phyloP scores from a whole-genome alignment of 2,113 vertebrate species.

The Toxotes chatareus region DNA sequence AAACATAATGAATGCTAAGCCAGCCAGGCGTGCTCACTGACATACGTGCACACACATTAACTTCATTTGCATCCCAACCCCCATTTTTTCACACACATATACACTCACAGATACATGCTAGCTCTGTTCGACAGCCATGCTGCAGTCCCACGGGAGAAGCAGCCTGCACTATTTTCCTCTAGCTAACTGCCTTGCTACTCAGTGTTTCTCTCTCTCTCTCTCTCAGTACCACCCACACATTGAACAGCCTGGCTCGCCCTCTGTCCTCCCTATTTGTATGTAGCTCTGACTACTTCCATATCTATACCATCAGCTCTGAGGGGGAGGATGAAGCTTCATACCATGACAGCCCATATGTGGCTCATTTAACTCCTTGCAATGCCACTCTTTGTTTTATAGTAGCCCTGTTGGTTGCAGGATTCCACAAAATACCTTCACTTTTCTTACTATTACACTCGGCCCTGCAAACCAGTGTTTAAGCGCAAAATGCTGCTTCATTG shows the following conservation, averaged over 20 bases:
- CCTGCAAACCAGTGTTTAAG: slow-evolving; percentile 19
- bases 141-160: slow-evolving; percentile 78
- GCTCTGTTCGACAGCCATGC: slow-evolving; percentile 68
- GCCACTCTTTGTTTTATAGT: slow-evolving; percentile 24
- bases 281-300: slow-evolving; percentile 67
- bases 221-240: slow-evolving; percentile 77
- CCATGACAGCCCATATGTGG: slow-evolving; percentile 66
- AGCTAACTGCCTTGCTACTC: slow-evolving; percentile 64
- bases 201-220: slow-evolving; percentile 48
- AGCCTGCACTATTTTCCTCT: slow-evolving; percentile 70
- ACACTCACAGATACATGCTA: slow-evolving; percentile 55
- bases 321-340: slow-evolving; percentile 58
- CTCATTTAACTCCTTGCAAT: slow-evolving; percentile 48
- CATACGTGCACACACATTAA: slow-evolving; percentile 49
- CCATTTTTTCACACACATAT: slow-evolving; percentile 66
- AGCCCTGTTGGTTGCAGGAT: slow-evolving; percentile 1
- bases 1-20: slow-evolving; percentile 24
- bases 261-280: slow-evolving; percentile 69
- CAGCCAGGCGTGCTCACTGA: slow-evolving; percentile 11
- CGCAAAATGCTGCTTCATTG: slow-evolving; percentile 15
- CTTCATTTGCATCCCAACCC: slow-evolving; percentile 75
- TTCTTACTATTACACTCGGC: slow-evolving; percentile 31
- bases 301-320: slow-evolving; percentile 74
- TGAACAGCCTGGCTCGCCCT: slow-evolving; percentile 79
- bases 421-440: slow-evolving; percentile 2